Percentiles rank a stretch among this genome's conserved stretches.
phyloP scores from a whole-genome alignment of 2,888 invertebrate species.

The Oasisia sp. region DNA sequence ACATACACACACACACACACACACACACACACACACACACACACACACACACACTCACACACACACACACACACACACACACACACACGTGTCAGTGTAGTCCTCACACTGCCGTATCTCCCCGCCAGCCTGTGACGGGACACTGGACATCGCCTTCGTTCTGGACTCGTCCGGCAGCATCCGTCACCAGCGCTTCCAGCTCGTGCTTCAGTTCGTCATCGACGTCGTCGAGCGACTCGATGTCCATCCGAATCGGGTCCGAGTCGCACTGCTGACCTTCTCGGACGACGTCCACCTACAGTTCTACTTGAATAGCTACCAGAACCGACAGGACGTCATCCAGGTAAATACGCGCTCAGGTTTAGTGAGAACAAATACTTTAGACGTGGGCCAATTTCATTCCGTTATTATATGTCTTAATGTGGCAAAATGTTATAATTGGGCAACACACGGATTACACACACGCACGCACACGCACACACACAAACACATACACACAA shows the following conservation, averaged over 20 bases:
- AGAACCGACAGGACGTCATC: constrained; percentile 47
- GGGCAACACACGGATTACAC: too few relatives aligned
- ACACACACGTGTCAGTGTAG: background rate
- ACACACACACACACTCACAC: too few relatives aligned
- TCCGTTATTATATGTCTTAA: too few relatives aligned
- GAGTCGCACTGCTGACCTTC: constrained; percentile 42
- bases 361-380: too few relatives aligned
- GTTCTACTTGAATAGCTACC: constrained; percentile 54
- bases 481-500: too few relatives aligned
- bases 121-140: constrained; percentile 36
- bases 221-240: constrained; percentile 37
- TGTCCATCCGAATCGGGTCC: constrained; percentile 30
- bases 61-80: too few relatives aligned
- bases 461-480: too few relatives aligned
- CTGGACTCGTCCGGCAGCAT: constrained; percentile 39
- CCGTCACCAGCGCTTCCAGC: constrained; percentile 36
- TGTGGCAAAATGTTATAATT: too few relatives aligned
- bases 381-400: too few relatives aligned
- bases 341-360: constrained; percentile 13
- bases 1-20: too few relatives aligned
- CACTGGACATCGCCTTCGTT: constrained; percentile 38
- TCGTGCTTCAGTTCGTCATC: constrained; percentile 37
- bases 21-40: too few relatives aligned
- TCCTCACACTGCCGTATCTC: background rate
- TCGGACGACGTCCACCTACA: constrained; percentile 43